These are phyloP conservation scores for Apantesis nais DNA, from an alignment of 2,888 invertebrate genomes.

Conservation along the genomic window DNA sequence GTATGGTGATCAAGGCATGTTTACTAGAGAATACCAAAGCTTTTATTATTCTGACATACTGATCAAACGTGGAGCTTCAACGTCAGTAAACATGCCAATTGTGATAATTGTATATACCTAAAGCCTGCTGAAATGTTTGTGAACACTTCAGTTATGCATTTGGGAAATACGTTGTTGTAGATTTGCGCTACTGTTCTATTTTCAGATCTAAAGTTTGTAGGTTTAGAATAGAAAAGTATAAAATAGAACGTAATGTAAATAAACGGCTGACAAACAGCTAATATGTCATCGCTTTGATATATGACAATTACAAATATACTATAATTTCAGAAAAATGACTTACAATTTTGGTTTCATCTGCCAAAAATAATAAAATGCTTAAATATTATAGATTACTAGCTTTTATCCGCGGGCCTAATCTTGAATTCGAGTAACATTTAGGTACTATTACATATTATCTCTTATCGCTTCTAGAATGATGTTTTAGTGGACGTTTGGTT, in stretches of 20 bases:
- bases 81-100: neutral
- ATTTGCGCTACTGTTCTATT: neutral
- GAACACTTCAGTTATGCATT: neutral
- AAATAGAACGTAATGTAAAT: conserved; percentile 8
- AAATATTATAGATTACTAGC: neutral
- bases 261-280: conserved; percentile 9
- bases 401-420: neutral
- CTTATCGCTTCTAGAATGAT: neutral
- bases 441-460: neutral
- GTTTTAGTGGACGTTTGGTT: neutral
- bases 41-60: neutral
- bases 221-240: neutral
- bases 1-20: neutral
- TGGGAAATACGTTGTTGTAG: neutral
- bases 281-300: conserved; percentile 10
- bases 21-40: neutral
- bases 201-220: neutral
- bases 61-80: neutral
- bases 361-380: neutral
- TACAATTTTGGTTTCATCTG: neutral
- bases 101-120: neutral
- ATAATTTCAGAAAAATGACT: neutral
- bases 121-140: neutral
- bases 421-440: neutral
- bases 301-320: conserved; percentile 13